These are phyloP conservation scores for Lithophane semibrunnea DNA, from an alignment of 2,888 invertebrate genomes.

Conservation along the genomic window DNA sequence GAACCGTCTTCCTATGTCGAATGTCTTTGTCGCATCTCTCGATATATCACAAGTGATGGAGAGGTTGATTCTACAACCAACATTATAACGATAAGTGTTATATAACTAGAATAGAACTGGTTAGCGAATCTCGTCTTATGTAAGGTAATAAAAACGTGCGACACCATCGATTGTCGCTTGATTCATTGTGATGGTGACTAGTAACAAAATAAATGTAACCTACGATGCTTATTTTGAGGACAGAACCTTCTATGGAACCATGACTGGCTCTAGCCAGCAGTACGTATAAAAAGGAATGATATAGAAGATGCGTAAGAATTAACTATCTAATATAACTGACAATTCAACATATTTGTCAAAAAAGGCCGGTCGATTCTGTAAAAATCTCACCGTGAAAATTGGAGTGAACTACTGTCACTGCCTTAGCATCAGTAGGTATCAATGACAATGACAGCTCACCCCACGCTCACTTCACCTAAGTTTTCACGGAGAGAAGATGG, in stretches of 20 bases:
- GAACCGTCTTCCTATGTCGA: not conserved
- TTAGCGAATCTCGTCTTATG: constrained; percentile 35
- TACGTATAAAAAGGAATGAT: not conserved
- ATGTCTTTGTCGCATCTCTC: constrained; percentile 1
- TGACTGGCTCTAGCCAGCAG: not conserved
- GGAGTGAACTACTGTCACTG: no score
- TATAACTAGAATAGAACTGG: constrained; percentile 39
- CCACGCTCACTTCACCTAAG: no score
- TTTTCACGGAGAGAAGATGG: no score
- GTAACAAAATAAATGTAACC: not conserved
- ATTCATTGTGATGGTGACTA: constrained; percentile 13
- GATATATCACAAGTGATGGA: not conserved
- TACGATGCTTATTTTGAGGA: not conserved
- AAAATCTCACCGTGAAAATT: no score
- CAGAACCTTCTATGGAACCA: not conserved
- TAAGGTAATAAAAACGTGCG: constrained; percentile 56
- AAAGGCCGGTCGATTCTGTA: no score
- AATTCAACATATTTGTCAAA: no score
- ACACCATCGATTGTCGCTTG: constrained; percentile 23
- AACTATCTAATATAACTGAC: not conserved
- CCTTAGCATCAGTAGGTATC: no score
- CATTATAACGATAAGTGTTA: constrained; percentile 16
- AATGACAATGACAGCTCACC: no score
- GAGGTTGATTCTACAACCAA: not conserved
- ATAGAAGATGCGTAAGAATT: no score